Conservation (phyloP, 2,888 invertebrate genomes). For the Horisme vitalbata region DNA sequence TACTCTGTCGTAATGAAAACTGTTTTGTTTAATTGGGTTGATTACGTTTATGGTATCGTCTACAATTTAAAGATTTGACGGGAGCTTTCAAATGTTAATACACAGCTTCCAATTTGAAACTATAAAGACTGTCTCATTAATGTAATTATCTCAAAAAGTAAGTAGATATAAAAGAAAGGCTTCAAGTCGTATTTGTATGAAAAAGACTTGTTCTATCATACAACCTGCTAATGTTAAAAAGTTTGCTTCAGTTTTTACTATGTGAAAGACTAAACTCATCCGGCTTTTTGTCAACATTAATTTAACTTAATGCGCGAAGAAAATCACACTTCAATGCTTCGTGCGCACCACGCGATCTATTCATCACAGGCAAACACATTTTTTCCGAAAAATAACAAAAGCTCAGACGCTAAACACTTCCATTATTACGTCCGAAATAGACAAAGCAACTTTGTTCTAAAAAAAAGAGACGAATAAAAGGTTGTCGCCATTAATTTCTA, state of each 20-base stretch:
- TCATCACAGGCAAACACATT: conserved; percentile 58
- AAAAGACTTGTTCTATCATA: too few relatives aligned
- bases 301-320: conserved; percentile 67
- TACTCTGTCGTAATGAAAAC: conserved; percentile 14
- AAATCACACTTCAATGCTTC: conserved; percentile 65
- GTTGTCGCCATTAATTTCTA: conserved; percentile 77
- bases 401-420: conserved; percentile 77
- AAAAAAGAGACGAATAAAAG: conserved; percentile 75
- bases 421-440: conserved; percentile 76
- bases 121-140: too few relatives aligned
- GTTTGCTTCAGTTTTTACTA: neutral
- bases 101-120: too few relatives aligned
- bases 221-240: too few relatives aligned
- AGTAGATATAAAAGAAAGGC: too few relatives aligned
- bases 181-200: too few relatives aligned
- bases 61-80: neutral
- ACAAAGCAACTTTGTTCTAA: conserved; percentile 74
- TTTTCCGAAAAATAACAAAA: conserved; percentile 73
- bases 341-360: conserved; percentile 73
- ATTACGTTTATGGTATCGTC: neutral
- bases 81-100: neutral
- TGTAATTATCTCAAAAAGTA: too few relatives aligned
- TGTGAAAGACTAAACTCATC: neutral
- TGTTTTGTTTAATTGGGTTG: conserved; percentile 5
- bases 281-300: conserved; percentile 31